Base-by-base conservation (phyloP, 2,888 invertebrate species). In the Drosophila yooni region DNA sequence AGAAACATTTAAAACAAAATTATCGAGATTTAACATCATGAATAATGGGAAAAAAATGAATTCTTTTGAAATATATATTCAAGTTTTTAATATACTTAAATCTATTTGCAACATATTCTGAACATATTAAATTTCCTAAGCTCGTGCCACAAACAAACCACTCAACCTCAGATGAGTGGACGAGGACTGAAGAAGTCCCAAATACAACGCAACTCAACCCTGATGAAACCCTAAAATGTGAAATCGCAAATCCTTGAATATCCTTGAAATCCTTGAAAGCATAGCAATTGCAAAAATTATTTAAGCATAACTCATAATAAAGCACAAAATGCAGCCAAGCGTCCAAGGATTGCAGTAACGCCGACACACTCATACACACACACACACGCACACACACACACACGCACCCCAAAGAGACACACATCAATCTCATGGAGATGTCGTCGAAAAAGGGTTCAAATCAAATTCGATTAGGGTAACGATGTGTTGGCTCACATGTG, bases 401-500 rank as follows among this genome's bases (percentile, higher is more conserved):
- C 21, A 21, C 57, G 33, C 27, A 46, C 51, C 46, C 46, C 15
- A 46, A 46, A 15, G 25, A 60, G 54, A 62, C 50, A 27, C 33
- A 59, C 56, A 72, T 65, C 73, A 75, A 65, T 63, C 66, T 48
- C 62, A 34, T 53, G 53, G 65, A 62, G 57, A 59, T 74, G 66
- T 71, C 69, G 77, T 75, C 63, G 61, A 63, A 71, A 83, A 89
- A 88, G 91, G 89, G 86, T 89, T 88, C 85, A 90, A 89, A 84
- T 87, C 85, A 81, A 90, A 91, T 91, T 91, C 91, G 91, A 91
- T 91, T 91, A 86, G 81, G 82, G 76, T 77, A 84, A 87, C 79
- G 76, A 74, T 74, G 75, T 74, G 86, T 71, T 68, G 54, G 51
- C 48, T 57, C 63, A 53, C 71, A 64, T 64, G 63, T 63, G 34